Base-by-base conservation (phyloP, 2,888 invertebrate genomes). In the Plagodis pulveraria region DNA sequence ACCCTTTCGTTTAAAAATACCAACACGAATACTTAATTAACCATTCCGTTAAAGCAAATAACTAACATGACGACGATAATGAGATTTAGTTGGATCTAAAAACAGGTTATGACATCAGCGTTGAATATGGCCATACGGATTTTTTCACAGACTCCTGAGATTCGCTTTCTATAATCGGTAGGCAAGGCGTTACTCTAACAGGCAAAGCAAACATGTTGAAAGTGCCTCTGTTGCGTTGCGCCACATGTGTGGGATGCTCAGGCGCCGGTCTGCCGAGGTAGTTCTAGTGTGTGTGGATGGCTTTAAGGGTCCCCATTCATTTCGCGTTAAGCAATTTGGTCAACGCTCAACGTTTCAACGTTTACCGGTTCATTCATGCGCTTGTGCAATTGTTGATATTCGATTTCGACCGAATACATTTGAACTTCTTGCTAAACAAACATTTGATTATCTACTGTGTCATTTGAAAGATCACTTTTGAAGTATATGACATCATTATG, bases 171-270 rank as follows among this genome's bases (percentile, higher is more conserved):
- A 83, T 84, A 83, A 86, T 84, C 82, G 77, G 82, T 84, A 83
- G 79, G 72, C 80, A 79, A 82, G 78, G 77, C 81, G 78, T 77
- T 80, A 77, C 87, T 60, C 60, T 90, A 91, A 91, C 81, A 73
- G 83, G 78, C 74, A 81, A 78, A 67, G 80, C 87, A 91, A 91
- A 91, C 85, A 88, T 88, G 87, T 86, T 78, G 89, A 90, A 90
- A 91, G 86, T 87, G 87, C 88, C 84, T 86, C 88, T 80, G 86
- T 92, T 91, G 83, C 90, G 89, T 92, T 91, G 83, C 91, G 89
- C 87, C 90, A 91, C 82, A 86, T 74, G 90, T 89, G 91, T 91
- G 90, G 91, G 91, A 91, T 91, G 88, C 78, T 80, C 82, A 74
- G 90, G 91, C 91, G 86, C 84, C 87, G 74, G 71, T 73, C 76